Base-by-base conservation (phyloP, 2,888 invertebrate species). In the Zeuzera pyrina region DNA sequence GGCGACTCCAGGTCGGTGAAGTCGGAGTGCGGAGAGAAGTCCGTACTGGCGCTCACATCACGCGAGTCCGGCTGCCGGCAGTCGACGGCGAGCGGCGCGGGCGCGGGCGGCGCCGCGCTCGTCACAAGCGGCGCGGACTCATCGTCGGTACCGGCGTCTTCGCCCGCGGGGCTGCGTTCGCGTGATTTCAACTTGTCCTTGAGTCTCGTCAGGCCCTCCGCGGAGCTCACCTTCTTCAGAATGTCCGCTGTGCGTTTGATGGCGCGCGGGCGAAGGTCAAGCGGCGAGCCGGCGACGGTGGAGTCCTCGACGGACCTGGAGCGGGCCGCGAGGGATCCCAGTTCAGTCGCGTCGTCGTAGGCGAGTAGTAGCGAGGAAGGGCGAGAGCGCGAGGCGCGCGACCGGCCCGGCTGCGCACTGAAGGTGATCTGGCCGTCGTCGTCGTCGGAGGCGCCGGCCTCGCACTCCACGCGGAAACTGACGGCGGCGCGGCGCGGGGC, bases 111-210 rank as follows among this genome's bases (percentile, higher is more conserved):
- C 29, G 35, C 43, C 33, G 41, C 24, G 21, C 22, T 27, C 5
- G 84, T 85, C 4, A 91, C 88, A 37, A 91, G 78, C 34, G 89
- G 89, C 2, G 90, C 89, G 45, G 87, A 87, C 54, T 91, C 91
- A 58, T 90, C 90, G 56, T 89, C 89, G 57, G 86, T 85, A 39
- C 67, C 64, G 23, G 57, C 43, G 27, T 68, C 69, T 32, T 64
- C 66, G 39, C 66, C 68, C 35, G 73, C 76, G 43, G 67, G 76
- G 43, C 73, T 70, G 13, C 76, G 77, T 23, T 70, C 70, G n/a
- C 72, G 71, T 5, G 62, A 62, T 60, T 76, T 46, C 10, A 84
- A 59, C 54, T 63, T 72, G 43, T 81, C 83, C 39, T 66, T 69
- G 33, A 84, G 54, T 8, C 77, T 62, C 41, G 72, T 47, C 33